Evolutionary conservation across 1,140 invertebrate genomes (phyloP), one percentile per base, ranked within the genome.

Genomic region (Microplitis mediator): DNA sequence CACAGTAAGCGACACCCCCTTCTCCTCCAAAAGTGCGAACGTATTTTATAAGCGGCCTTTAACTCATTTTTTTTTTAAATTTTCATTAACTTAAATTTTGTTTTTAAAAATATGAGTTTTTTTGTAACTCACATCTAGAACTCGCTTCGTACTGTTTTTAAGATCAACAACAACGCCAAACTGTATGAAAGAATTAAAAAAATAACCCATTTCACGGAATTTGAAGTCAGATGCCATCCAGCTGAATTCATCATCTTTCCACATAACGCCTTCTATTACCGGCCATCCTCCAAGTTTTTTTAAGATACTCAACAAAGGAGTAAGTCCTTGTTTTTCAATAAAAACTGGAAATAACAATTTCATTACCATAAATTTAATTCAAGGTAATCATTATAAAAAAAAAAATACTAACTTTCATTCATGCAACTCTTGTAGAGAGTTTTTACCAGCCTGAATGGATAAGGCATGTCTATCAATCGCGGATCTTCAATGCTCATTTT

Each of bases 101-200:
- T n/a, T 34, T 32, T 51, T 2, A 14, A 61, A 52, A 64, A 36
- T 35, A 54, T 13, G 4, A 13, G n/a, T 6, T 14, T 14, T 14
- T 13, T 23, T 68, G 36, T 4, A 52, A 90, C 93, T 90, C 89
- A 97, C 95, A 88, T 97, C 95, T 77, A 97, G 95, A 36, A 95
- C 90, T 64, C 95, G 88, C 73, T 90, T 91, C 0, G 94, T 94
- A 32, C 93, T 95, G 83, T 98, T 97, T 83, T 95, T 96, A n/a
- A 96, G 89, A 86, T 98, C 95, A 6, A 95, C 93, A 3, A 92
- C 91, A 67, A 98, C 92, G 45, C 94, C 95, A 76, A 98, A 95
- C 79, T 97, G 95, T n/a, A 98, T 90, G 80, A 97, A 93, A 80
- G 97, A 97, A 83, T 97, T 95, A 52, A 95, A 93, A 5, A 93